phyloP scores from a whole-genome alignment of 2,888 invertebrate species.

The Xestia rhomboidea region DNA sequence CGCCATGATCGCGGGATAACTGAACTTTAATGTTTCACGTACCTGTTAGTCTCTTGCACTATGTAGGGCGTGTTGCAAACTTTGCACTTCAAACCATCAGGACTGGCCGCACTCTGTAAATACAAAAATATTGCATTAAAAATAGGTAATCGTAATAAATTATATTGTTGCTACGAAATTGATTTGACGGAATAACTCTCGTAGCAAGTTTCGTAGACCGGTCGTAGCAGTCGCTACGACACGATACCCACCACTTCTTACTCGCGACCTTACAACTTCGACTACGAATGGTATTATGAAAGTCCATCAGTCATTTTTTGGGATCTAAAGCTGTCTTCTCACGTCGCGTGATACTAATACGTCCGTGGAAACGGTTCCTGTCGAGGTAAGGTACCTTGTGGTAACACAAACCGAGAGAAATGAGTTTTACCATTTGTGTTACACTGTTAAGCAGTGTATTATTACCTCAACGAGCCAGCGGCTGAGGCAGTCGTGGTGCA shows the following conservation, averaged over 20 bases:
- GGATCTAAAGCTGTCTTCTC: background rate
- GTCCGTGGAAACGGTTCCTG: background rate
- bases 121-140: slow-evolving; percentile 1
- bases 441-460: background rate
- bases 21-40: background rate
- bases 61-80: slow-evolving; percentile 96
- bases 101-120: slow-evolving; percentile 92
- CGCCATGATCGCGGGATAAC: no score
- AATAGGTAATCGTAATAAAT: background rate
- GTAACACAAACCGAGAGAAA: background rate
- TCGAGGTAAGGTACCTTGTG: background rate
- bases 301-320: background rate
- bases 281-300: background rate
- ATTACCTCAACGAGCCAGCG: slow-evolving; percentile 96
- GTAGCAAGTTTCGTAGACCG: slow-evolving; percentile 8
- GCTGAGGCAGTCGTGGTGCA: slow-evolving; percentile 97
- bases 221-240: slow-evolving; percentile 17
- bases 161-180: background rate
- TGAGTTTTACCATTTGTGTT: background rate
- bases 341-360: background rate
- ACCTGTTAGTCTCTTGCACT: slow-evolving; percentile 93
- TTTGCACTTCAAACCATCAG: slow-evolving; percentile 94
- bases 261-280: background rate
- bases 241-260: background rate
- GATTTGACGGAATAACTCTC: background rate